A percentile compares a stretch with the other conserved stretches of the same genome.
phyloP scores from a whole-genome alignment of 2,113 vertebrate genomes.

The Grallaria varia region DNA sequence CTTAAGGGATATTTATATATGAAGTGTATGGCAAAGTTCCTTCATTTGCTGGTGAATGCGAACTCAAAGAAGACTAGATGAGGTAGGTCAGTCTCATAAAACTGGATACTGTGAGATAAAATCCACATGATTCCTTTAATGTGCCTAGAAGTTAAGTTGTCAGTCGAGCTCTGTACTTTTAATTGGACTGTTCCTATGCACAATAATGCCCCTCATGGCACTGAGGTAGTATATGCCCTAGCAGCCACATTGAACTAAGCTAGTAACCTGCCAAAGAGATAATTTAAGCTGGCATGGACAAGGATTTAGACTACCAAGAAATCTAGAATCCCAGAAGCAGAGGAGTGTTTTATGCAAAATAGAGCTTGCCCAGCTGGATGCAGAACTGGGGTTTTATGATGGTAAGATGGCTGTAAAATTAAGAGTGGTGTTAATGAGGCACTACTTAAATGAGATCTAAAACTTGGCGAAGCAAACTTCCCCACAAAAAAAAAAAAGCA shows the following conservation, averaged over 20 bases:
- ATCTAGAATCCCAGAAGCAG: background rate
- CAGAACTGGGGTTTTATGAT: background rate
- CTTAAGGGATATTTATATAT: background rate
- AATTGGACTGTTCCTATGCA: background rate
- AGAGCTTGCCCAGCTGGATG: background rate
- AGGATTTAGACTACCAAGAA: background rate
- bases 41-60: background rate
- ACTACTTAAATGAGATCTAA: background rate
- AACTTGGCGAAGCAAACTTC: background rate
- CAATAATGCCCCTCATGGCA: background rate
- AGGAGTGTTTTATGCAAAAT: background rate
- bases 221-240: background rate
- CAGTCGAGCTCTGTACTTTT: background rate
- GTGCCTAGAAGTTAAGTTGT: background rate
- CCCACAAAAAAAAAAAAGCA: background rate
- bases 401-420: background rate
- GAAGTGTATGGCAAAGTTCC: background rate
- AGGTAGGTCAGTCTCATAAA: background rate
- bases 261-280: background rate
- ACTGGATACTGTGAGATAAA: background rate
- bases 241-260: accelerated
- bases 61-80: background rate
- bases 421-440: background rate
- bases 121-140: background rate
- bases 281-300: background rate